A percentile compares a stretch with the other conserved stretches of the same genome.
Conservation (phyloP, 2,888 invertebrate species). For the Ornithoptera alexandrae region DNA sequence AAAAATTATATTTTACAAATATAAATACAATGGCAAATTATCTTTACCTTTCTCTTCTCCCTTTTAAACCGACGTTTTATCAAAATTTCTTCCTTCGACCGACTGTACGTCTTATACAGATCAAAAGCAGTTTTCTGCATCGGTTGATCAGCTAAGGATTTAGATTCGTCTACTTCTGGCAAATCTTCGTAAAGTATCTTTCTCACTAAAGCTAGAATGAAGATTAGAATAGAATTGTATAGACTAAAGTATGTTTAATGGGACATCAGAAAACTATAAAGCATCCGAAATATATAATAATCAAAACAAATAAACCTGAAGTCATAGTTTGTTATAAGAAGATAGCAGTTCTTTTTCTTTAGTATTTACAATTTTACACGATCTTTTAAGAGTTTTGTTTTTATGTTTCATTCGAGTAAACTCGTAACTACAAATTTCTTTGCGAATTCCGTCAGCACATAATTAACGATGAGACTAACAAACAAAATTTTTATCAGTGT, state of each 20-base stretch:
- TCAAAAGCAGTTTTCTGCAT: conserved; percentile 57
- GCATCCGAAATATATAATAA: background rate
- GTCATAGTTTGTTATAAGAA: no score
- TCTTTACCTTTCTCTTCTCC: conserved; percentile 43
- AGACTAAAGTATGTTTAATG: background rate
- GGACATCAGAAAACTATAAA: background rate
- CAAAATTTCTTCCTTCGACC: conserved; percentile 52
- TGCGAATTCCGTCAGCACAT: no score
- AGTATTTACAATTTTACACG: no score
- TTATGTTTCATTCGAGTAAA: no score
- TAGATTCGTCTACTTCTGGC: conserved; percentile 46
- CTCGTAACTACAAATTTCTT: no score
- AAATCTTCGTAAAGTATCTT: conserved; percentile 64
- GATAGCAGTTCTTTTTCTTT: no score
- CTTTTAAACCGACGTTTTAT: conserved; percentile 45
- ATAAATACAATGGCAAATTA: background rate
- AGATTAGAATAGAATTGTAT: background rate
- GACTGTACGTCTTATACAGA: conserved; percentile 58
- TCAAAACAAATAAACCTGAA: no score
- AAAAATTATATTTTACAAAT: no score
- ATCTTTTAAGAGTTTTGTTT: no score
- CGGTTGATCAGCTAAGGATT: conserved; percentile 39
- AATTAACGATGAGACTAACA: conserved; percentile 45
- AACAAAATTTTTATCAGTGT: conserved; percentile 58
- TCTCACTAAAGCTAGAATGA: conserved; percentile 54